Conservation (phyloP, 2,797 vertebrate genomes). For the Poeciliopsis paucimaculata region DNA sequence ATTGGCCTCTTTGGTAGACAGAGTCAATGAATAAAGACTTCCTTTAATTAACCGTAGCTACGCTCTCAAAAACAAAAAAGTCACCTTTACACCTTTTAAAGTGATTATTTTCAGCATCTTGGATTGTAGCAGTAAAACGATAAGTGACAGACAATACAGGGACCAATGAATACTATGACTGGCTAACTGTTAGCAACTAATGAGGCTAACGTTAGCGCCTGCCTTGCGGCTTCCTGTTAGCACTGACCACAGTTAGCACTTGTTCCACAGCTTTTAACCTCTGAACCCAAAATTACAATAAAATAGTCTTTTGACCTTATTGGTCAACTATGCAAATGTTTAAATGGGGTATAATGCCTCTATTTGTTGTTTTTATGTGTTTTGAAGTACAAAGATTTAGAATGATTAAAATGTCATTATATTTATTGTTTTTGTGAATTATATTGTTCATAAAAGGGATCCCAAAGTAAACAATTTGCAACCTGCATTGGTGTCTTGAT, state of each 20-base stretch:
- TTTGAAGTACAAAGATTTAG: neutral
- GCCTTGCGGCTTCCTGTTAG: neutral
- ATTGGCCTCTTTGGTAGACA: neutral
- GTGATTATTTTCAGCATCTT: neutral
- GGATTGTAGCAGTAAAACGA: neutral
- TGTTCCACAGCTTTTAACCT: neutral
- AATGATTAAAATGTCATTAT: neutral
- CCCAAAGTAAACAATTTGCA: neutral
- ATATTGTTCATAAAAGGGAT: neutral
- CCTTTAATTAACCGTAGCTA: neutral
- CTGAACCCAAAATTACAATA: neutral
- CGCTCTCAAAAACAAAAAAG: neutral
- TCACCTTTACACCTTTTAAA: neutral
- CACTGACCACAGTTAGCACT: neutral
- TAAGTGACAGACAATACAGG: neutral
- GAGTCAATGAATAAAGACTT: neutral
- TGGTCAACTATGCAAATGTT: neutral
- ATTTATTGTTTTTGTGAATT: neutral
- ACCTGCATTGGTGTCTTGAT: neutral
- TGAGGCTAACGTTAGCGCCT: neutral
- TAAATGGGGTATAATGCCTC: neutral
- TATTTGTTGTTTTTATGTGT: neutral
- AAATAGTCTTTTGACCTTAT: neutral
- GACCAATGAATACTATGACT: neutral
- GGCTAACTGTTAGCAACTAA: neutral